Evolutionary conservation across 2,113 vertebrate genomes (phyloP).

Genomic region (Trogon surrucura): DNA sequence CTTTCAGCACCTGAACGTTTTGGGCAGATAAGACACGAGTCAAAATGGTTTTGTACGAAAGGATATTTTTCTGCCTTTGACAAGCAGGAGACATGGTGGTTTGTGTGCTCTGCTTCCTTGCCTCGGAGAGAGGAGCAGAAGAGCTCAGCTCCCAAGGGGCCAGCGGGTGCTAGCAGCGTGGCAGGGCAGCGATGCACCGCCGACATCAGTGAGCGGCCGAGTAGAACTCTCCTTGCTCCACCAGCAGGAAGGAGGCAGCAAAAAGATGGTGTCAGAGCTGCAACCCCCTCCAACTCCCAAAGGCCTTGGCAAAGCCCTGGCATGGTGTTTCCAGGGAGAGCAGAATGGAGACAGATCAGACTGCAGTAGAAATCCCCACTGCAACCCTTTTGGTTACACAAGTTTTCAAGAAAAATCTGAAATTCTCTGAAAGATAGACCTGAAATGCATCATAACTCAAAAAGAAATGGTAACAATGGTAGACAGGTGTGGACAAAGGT

Average conservation of each 20-base stretch:
- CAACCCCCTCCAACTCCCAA: not conserved
- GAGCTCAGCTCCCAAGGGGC: accelerated
- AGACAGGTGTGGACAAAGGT: not conserved
- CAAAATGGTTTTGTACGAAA: not conserved
- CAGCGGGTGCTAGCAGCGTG: accelerated
- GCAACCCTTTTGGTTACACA: too few species aligned
- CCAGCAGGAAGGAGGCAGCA: not conserved
- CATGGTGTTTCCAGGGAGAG: not conserved
- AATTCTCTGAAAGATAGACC: not conserved
- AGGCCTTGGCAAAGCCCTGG: not conserved
- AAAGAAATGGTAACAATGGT: not conserved
- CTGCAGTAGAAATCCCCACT: not conserved
- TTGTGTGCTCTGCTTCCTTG: not conserved
- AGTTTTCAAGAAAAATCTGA: not conserved
- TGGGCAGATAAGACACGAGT: not conserved
- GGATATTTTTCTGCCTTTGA: not conserved
- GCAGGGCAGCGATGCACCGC: accelerated
- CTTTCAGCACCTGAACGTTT: not conserved
- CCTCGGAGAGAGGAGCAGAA: not conserved
- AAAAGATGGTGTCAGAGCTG: not conserved
- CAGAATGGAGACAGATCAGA: not conserved
- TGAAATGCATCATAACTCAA: not conserved
- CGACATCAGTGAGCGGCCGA: accelerated
- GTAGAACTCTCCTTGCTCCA: not conserved
- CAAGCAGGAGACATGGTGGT: accelerated